Evolutionary conservation across 2,113 vertebrate species (phyloP).

Genomic region (Rhadina sibilatrix): DNA sequence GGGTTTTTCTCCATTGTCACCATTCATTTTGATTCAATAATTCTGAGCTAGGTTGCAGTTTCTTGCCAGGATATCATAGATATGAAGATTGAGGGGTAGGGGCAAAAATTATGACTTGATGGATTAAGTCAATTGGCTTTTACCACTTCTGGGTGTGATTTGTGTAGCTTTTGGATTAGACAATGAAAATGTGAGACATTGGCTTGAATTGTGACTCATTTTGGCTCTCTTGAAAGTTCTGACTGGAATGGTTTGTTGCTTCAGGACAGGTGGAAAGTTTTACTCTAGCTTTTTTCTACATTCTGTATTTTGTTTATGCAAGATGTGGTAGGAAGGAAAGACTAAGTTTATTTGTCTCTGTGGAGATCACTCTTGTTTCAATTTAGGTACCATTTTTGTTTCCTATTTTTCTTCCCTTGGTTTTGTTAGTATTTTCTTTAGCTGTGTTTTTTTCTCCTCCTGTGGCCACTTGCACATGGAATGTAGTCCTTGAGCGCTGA

Average conservation of each 20-base stretch:
- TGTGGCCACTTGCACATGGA: not conserved
- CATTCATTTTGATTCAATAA: not conserved
- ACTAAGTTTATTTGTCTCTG: not conserved
- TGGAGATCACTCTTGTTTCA: not conserved
- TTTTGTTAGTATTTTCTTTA: not conserved
- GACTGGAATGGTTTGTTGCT: not conserved
- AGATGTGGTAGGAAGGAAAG: not conserved
- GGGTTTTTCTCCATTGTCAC: not conserved
- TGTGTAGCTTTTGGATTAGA: not conserved
- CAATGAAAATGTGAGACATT: not conserved
- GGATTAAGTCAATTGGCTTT: not conserved
- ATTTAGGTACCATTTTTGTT: not conserved
- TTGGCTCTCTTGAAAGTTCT: not conserved
- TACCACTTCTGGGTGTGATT: not conserved
- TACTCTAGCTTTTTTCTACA: not conserved
- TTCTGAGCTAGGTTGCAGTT: not conserved
- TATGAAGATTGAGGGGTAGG: not conserved
- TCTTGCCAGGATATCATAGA: not conserved
- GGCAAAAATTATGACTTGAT: not conserved
- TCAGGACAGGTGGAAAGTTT: not conserved
- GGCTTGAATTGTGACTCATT: not conserved
- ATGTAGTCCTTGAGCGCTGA: not conserved
- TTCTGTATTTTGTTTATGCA: not conserved
- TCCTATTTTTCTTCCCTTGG: rapidly evolving
- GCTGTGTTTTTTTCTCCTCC: not conserved